These are phyloP conservation scores for Eurois occulta DNA, from an alignment of 2,888 invertebrate species.

Conservation along the genomic window DNA sequence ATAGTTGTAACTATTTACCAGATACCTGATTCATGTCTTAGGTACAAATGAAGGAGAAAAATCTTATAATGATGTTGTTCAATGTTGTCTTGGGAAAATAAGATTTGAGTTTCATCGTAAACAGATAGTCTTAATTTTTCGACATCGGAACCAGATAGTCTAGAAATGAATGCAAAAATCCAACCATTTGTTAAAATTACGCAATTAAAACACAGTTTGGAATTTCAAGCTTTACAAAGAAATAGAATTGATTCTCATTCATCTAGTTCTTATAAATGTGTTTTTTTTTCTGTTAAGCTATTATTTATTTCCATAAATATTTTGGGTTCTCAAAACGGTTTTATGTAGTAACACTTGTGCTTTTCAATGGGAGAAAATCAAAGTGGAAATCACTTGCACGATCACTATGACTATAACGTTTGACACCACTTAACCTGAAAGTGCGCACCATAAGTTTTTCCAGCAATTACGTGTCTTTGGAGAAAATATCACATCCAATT, in stretches of 20 bases:
- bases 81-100: neutral
- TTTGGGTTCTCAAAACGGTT: neutral
- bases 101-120: neutral
- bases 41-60: neutral
- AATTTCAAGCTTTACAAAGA: neutral
- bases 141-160: no score
- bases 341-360: neutral
- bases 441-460: conserved; percentile 19
- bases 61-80: conserved; percentile 16
- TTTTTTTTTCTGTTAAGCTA: neutral
- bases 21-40: conserved; percentile 34
- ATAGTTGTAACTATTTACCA: conserved; percentile 33
- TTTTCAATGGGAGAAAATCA: conserved; percentile 9
- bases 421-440: conserved; percentile 1
- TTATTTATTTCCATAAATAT: neutral
- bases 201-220: neutral
- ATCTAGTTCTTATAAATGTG: neutral
- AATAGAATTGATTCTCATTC: neutral
- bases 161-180: neutral
- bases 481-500: conserved; percentile 4
- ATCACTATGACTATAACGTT: neutral
- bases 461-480: conserved; percentile 13
- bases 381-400: neutral
- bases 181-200: neutral
- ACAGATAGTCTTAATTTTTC: neutral